Evolutionary conservation across 2,888 invertebrate species (phyloP), one percentile per base, ranked within the genome.

Genomic region (Galerucella nymphaeae): DNA sequence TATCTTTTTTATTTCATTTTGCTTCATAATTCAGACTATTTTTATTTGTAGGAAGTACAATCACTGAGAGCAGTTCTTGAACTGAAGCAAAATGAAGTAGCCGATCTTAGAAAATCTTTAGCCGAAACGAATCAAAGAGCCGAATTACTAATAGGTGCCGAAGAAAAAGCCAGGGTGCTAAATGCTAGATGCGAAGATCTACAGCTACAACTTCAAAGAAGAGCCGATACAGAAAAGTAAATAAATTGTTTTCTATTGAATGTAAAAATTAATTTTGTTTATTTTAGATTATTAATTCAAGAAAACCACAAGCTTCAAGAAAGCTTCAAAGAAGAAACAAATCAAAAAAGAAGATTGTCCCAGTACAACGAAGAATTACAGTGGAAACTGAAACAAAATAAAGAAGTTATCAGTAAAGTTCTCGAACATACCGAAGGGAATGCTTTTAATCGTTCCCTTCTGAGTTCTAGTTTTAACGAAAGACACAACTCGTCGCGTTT

Each of bases 51-150:
- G 80, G 92, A 96, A 86, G 92, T 94, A 1, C 93, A 93, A 79
- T 97, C 97, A 18, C 88, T 98, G 74, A 91, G 95, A 76, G 93
- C 94, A 50, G 97, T 98, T 3, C 88, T 98, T 74, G 97, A 97
- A 81, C 88, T 98, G 83, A 93, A 95, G 82, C 95, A 95, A 84
- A 91, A 93, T 30, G 97, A 98, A 87, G 91, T 96, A 82, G 92
- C 93, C 0, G 91, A 94, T 18, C 88, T 97, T 63, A 90, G 92
- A 61, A 92, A 92, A 81, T 90, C 92, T 71, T 90, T 92, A 71
- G 90, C 91, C 30, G 92, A 93, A 80, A 88, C 94, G 67, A 87
- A 90, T 57, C 90, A 91, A 41, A 93, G 94, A 83, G 91, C 93
- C 14, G 95, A 95, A 80, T 90, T 92, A 71, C 90, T 96, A 76